Evolutionary conservation across 1,140 invertebrate species (phyloP), one percentile per base, ranked within the genome.

Genomic region (Drosophila pallidifrons): DNA sequence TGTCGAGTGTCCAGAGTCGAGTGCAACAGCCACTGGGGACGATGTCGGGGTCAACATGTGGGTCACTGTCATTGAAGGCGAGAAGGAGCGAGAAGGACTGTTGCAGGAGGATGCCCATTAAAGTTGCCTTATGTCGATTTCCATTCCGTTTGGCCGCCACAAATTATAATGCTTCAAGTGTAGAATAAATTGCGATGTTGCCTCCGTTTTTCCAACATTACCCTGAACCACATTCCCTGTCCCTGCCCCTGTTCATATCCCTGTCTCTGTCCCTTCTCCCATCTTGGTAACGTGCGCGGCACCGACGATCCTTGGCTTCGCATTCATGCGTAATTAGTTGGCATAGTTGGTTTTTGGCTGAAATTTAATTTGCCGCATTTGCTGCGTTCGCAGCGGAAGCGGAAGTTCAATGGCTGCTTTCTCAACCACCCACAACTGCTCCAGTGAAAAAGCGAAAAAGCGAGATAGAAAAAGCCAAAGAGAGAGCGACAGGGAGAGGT

Each of bases 91-190:
- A 54, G 6, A 6, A 32, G 30, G 13, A 51, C 54, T 45, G 0
- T 25, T 25, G 20, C 20, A 15, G 51, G 28, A 58, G 30, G 28
- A 45, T 43, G 52, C 30, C 81, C 81, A 88, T 83, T 87, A 77
- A 87, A 87, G 74, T 68, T 80, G 80, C 76, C 77, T 66, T 58
- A 54, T 78, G 79, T 74, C 75, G 72, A 86, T 79, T 87, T 75
- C 58, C 79, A 82, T 59, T 55, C 69, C 60, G 67, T 71, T 77
- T 79, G 73, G 57, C 77, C 63, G 46, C 85, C 81, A 77, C 85
- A 89, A 89, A 89, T 89, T 89, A 89, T 89, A 89, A 85, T 89
- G 86, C 85, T 89, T 85, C 78, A 79, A 89, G 85, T 89, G 85
- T 89, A 79, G 68, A 85, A 89, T 85, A 89, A 89, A 89, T 89